Evolutionary conservation across 1,140 invertebrate genomes (phyloP), one percentile per base, ranked within the genome.

Genomic region (Hydropsyche tenuis): DNA sequence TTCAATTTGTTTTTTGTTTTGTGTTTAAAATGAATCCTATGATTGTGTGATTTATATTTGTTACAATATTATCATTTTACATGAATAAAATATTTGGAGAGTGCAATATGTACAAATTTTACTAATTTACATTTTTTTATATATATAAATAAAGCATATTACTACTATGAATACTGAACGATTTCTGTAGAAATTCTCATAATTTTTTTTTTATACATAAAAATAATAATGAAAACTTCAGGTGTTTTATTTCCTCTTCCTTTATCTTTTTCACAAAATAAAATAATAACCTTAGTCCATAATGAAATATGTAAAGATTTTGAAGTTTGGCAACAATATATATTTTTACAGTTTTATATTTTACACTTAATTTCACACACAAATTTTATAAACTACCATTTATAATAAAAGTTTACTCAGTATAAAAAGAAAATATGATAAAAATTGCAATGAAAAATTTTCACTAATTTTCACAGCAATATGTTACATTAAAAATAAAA

Each of bases 81-180:
- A 56, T 75, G 74, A 69, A 73, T 77, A 75, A 51, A 77, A 80
- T 80, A 80, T 81, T 81, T 81, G 79, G 80, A 80, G 81, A 80
- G 82, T 84, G 82, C 82, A 84, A 84, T 84, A 84, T 83, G 82
- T 84, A 84, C 82, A 84, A 84, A 84, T 83, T 84, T 82, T 81
- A 81, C 79, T 81, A 83, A 81, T 84, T 83, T 80, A 80, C 79
- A 80, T 84, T 81, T 79, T 83, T 82, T 77, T 66, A 65, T 81
- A 78, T 78, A 78, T 80, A 80, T 80, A 80, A 78, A 80, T 80
- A 77, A 75, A 73, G 73, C 76, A 77, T 77, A 75, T 73, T 77
- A 77, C 73, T 77, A 77, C 71, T 77, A 77, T 75, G n/a, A 56
- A 63, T 77, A 77, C 76, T 77, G 76, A 77, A 77, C 63, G 76